These are phyloP conservation scores for Pterostichus madidus DNA, from an alignment of 2,888 invertebrate species.

Conservation along the genomic window DNA sequence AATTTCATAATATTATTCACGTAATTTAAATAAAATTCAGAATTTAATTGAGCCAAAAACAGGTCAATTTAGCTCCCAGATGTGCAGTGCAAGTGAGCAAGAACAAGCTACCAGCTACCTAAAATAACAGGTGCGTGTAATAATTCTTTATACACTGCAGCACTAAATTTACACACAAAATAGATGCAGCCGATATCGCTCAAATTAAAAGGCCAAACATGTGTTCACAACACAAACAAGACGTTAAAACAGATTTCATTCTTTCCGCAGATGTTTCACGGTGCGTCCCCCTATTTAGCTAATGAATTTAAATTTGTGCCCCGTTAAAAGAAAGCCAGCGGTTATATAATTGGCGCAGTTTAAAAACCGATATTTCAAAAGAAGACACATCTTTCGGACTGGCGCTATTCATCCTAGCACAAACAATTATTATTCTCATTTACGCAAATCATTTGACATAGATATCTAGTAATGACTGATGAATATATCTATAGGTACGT, in stretches of 20 bases:
- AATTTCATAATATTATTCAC: conserved; percentile 7
- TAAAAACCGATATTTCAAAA: conserved; percentile 73
- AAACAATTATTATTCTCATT: too few relatives aligned
- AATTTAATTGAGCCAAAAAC: conserved; percentile 42
- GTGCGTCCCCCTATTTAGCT: conserved; percentile 64
- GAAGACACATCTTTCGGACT: conserved; percentile 1
- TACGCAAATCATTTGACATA: too few relatives aligned
- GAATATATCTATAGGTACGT: too few relatives aligned
- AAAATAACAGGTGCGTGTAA: conserved; percentile 70
- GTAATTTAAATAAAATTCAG: conserved; percentile 42
- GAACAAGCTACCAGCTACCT: conserved; percentile 61
- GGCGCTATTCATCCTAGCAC: neutral
- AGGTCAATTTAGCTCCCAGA: conserved; percentile 50
- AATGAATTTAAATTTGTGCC: conserved; percentile 74
- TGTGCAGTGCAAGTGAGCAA: conserved; percentile 42
- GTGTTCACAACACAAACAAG: conserved; percentile 72
- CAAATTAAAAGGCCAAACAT: conserved; percentile 73
- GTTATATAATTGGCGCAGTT: conserved; percentile 71
- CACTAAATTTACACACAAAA: conserved; percentile 65
- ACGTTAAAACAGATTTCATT: conserved; percentile 73
- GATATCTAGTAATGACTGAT: too few relatives aligned
- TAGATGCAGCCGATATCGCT: conserved; percentile 72
- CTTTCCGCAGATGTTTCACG: conserved; percentile 72
- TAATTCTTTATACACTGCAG: conserved; percentile 42
- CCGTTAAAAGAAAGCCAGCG: conserved; percentile 71